These are phyloP conservation scores for Uria aalge DNA, from an alignment of 2,113 vertebrate species.

Conservation along the genomic window DNA sequence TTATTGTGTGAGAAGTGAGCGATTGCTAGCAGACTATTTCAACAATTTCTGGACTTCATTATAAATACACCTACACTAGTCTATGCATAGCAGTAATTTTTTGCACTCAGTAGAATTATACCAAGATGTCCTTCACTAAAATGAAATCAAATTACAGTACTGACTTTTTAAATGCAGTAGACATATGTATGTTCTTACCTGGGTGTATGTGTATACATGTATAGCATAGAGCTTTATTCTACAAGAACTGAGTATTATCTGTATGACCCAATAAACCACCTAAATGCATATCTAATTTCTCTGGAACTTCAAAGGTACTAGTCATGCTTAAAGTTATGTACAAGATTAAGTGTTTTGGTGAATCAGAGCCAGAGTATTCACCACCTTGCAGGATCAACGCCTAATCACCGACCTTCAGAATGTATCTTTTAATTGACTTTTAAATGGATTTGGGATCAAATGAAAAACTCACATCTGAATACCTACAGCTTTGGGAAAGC, in stretches of 20 bases:
- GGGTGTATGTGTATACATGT: fast-evolving
- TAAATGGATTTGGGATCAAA: not conserved
- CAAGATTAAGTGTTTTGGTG: not conserved
- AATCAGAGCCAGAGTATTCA: not conserved
- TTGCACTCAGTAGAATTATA: not conserved
- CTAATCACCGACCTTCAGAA: not conserved
- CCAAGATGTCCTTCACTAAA: not conserved
- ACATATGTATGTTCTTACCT: fast-evolving
- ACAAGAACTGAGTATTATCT: not conserved
- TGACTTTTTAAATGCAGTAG: not conserved
- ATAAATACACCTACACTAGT: not conserved
- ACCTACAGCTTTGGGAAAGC: not conserved
- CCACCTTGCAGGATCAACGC: not conserved
- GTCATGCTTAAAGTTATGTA: not conserved
- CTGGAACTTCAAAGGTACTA: not conserved
- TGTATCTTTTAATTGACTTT: not conserved
- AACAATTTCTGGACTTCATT: not conserved
- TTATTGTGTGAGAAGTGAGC: not conserved
- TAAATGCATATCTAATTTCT: not conserved
- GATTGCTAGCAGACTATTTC: not conserved
- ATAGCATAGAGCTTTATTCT: not conserved
- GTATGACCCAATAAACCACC: not conserved
- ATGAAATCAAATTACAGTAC: not conserved
- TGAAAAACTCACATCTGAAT: not conserved
- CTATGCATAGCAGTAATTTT: not conserved